Conservation (phyloP, 2,113 vertebrate species). For the Ondatra zibethicus region DNA sequence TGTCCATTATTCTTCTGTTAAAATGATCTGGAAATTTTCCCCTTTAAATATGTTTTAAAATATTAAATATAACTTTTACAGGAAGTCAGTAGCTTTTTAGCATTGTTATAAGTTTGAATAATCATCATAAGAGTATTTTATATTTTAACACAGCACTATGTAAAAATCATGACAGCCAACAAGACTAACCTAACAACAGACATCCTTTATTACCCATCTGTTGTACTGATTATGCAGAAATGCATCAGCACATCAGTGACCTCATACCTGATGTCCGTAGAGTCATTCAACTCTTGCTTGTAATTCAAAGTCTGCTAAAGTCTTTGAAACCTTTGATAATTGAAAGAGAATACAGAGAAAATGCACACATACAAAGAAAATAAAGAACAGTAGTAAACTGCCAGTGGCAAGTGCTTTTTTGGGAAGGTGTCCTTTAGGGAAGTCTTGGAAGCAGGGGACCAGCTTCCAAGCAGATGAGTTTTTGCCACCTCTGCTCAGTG, state of each 20-base stretch:
- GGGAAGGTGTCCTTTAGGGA: not conserved
- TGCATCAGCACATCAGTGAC: not conserved
- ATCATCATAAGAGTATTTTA: not conserved
- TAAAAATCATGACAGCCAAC: not conserved
- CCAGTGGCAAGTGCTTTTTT: not conserved
- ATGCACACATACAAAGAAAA: not conserved
- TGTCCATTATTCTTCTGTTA: constrained; percentile 18
- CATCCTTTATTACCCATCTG: not conserved
- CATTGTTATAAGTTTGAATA: not conserved
- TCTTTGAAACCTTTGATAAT: not conserved
- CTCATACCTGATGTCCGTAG: not conserved
- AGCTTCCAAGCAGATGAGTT: not conserved
- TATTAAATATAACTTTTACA: not conserved
- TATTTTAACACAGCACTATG: not conserved
- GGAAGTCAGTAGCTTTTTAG: not conserved
- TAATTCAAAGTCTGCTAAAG: not conserved
- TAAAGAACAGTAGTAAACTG: not conserved
- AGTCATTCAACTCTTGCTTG: not conserved
- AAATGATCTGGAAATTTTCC: not conserved
- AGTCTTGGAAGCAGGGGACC: not conserved
- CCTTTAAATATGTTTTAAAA: constrained; percentile 16
- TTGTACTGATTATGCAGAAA: not conserved
- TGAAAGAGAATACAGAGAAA: not conserved
- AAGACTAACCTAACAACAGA: not conserved
- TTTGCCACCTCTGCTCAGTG: not conserved